phyloP scores from a whole-genome alignment of 2,113 vertebrate species.

The Colinus virginianus region DNA sequence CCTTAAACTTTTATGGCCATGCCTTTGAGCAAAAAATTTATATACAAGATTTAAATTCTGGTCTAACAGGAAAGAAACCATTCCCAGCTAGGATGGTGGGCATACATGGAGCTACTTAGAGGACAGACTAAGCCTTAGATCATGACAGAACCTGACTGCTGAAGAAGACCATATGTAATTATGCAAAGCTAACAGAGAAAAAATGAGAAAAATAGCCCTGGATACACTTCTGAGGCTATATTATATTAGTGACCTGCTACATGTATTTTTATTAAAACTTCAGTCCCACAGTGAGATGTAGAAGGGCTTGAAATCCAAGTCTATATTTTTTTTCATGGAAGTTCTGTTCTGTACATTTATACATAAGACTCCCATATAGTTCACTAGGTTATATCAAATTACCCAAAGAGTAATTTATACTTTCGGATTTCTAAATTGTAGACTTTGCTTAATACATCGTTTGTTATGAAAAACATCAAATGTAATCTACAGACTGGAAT shows the following conservation, averaged over 20 bases:
- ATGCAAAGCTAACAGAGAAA: background rate
- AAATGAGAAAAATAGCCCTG: background rate
- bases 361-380: background rate
- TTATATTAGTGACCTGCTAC: background rate
- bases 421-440: background rate
- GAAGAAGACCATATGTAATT: background rate
- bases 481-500: background rate
- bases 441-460: background rate
- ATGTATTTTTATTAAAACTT: background rate
- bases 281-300: background rate
- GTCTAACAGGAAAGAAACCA: background rate
- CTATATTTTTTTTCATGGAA: background rate
- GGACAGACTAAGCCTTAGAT: background rate
- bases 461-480: background rate
- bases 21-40: background rate
- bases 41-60: background rate
- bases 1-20: background rate
- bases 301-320: background rate
- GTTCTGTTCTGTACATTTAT: fast-evolving
- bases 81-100: background rate
- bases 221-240: background rate
- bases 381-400: background rate
- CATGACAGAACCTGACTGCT: background rate
- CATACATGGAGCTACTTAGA: background rate
- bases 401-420: background rate